Evolutionary conservation across 2,797 vertebrate species (phyloP).

Genomic region (Dipus sagitta): DNA sequence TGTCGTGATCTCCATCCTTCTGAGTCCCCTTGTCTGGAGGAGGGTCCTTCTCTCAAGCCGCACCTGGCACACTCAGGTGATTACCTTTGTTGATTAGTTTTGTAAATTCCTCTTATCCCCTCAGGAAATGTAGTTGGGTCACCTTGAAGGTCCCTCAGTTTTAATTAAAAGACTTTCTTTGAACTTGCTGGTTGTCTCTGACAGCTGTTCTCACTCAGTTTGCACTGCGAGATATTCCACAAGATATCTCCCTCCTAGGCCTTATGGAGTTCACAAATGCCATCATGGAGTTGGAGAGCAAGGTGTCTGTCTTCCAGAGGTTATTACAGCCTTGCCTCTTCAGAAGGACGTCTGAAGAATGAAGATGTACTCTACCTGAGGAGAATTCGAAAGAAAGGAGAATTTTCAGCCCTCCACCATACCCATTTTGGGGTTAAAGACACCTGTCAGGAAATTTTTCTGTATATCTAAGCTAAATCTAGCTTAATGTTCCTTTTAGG

Average conservation of each 20-base stretch:
- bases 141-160: slow-evolving; percentile 77
- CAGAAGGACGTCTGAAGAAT: not conserved
- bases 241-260: not conserved
- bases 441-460: slow-evolving; percentile 73
- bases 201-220: slow-evolving; percentile 67
- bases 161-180: slow-evolving; percentile 72
- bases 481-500: slow-evolving; percentile 71
- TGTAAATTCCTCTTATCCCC: slow-evolving; percentile 71
- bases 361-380: slow-evolving; percentile 47
- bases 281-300: slow-evolving; percentile 41
- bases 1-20: slow-evolving; percentile 6
- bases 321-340: not conserved
- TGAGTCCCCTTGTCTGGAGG: not conserved
- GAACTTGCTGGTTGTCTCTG: slow-evolving; percentile 57
- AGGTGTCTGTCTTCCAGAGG: slow-evolving; percentile 6
- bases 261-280: slow-evolving; percentile 62
- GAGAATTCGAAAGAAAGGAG: slow-evolving; percentile 55
- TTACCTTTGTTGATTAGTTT: slow-evolving; percentile 74
- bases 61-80: slow-evolving; percentile 63
- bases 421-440: slow-evolving; percentile 65
- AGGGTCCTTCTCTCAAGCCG: slow-evolving; percentile 3
- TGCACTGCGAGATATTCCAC: slow-evolving; percentile 23
- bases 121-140: slow-evolving; percentile 69
- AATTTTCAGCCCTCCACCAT: not conserved
- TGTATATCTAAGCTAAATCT: slow-evolving; percentile 75